These are phyloP conservation scores for Microplitis manilae DNA, from an alignment of 2,888 invertebrate species.

Conservation along the genomic window DNA sequence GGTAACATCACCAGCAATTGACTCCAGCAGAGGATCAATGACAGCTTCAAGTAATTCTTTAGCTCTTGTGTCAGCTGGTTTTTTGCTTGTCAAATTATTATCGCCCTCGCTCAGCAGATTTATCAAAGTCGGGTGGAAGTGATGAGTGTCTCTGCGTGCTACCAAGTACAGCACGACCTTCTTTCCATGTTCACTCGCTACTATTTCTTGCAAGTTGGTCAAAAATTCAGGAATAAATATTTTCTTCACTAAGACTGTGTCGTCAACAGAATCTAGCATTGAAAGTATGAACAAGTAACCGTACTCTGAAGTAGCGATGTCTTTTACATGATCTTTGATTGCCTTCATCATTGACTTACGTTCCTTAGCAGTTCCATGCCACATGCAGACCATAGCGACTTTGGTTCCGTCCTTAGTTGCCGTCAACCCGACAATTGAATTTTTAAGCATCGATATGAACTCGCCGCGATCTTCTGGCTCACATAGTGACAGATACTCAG, in stretches of 20 bases:
- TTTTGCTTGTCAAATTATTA: constrained; percentile 81
- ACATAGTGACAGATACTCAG: constrained; percentile 86
- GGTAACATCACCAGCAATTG: constrained; percentile 75
- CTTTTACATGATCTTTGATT: constrained; percentile 86
- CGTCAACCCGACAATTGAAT: constrained; percentile 74
- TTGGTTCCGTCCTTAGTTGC: constrained; percentile 88
- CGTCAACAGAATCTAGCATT: constrained; percentile 91
- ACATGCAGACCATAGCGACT: constrained; percentile 87
- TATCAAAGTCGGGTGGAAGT: constrained; percentile 88
- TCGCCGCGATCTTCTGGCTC: constrained; percentile 80
- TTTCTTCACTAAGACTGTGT: constrained; percentile 92
- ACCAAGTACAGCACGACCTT: constrained; percentile 91
- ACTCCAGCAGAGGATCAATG: constrained; percentile 75
- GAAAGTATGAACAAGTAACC: constrained; percentile 88
- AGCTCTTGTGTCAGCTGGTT: constrained; percentile 77
- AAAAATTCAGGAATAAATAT: constrained; percentile 83
- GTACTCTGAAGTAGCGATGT: constrained; percentile 88
- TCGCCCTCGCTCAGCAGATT: constrained; percentile 84
- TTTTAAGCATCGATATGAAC: constrained; percentile 74
- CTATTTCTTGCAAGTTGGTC: constrained; percentile 78
- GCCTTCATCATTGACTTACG: constrained; percentile 88
- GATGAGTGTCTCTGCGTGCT: constrained; percentile 83
- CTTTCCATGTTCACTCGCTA: constrained; percentile 85
- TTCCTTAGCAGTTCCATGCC: constrained; percentile 88
- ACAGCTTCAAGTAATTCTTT: constrained; percentile 81